These are phyloP conservation scores for Synergus laeviventris DNA, from an alignment of 2,888 invertebrate genomes.

Conservation along the genomic window DNA sequence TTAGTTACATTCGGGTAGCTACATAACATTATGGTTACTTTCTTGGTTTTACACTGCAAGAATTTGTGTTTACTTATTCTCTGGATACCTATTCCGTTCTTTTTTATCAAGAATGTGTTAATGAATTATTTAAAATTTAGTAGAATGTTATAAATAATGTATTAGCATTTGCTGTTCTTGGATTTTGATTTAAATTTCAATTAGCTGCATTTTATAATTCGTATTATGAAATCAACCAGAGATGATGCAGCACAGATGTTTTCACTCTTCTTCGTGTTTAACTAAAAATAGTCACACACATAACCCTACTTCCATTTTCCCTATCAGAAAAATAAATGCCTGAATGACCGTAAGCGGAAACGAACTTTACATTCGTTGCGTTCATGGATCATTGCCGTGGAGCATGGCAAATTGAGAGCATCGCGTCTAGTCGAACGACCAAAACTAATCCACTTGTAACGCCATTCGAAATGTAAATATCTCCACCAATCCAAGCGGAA, in stretches of 20 bases:
- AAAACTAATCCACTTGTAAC: conserved; percentile 15
- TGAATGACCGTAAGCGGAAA: background rate
- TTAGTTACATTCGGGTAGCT: background rate
- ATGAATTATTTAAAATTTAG: background rate
- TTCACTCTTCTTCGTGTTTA: background rate
- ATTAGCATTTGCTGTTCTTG: background rate
- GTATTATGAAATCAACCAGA: conserved; percentile 1
- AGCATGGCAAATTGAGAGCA: background rate
- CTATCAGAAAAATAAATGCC: background rate
- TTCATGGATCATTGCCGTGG: background rate
- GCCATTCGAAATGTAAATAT: conserved; percentile 53
- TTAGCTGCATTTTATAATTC: background rate
- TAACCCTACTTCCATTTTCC: background rate
- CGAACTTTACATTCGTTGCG: background rate
- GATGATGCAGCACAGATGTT: background rate
- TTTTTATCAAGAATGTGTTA: background rate
- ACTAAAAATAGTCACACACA: background rate
- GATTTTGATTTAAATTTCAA: background rate
- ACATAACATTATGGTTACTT: background rate
- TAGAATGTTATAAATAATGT: background rate
- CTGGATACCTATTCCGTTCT: background rate
- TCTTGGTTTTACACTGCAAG: background rate
- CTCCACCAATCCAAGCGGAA: conserved; percentile 51
- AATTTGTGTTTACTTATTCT: background rate
- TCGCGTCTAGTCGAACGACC: background rate